Conservation (phyloP, 2,888 invertebrate species). For the Acronicta alni region DNA sequence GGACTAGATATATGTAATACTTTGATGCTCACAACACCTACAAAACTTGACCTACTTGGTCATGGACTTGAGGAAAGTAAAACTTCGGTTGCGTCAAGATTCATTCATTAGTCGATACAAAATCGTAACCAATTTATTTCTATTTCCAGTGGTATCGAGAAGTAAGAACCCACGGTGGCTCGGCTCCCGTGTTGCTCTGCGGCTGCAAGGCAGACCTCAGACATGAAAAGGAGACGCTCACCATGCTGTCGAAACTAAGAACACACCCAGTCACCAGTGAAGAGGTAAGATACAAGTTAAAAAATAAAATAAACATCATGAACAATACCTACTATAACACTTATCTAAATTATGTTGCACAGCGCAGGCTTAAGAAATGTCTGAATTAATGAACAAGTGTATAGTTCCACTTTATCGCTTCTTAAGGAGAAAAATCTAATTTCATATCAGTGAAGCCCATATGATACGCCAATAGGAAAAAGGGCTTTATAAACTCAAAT, state of each 20-base stretch:
- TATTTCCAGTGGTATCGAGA: conserved; percentile 90
- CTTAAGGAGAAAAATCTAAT: neutral
- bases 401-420: neutral
- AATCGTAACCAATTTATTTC: neutral
- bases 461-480: conserved; percentile 5
- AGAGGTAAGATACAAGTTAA: conserved; percentile 78
- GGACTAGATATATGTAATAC: too few species aligned
- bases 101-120: neutral
- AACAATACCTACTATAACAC: too few species aligned
- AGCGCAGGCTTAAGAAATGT: too few species aligned
- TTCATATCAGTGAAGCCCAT: neutral
- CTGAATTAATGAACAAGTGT: too few species aligned
- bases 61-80: too few species aligned
- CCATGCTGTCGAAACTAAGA: conserved; percentile 87
- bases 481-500: conserved; percentile 1
- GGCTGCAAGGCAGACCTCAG: conserved; percentile 91
- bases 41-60: too few species aligned
- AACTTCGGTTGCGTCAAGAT: too few species aligned
- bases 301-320: too few species aligned
- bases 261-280: conserved; percentile 90
- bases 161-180: conserved; percentile 90
- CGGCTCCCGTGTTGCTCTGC: conserved; percentile 90
- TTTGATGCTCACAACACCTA: too few species aligned
- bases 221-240: conserved; percentile 89
- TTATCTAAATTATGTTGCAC: too few species aligned